Evolutionary conservation across 1,140 invertebrate species (phyloP).

Genomic region (Mactra quadrangularis): DNA sequence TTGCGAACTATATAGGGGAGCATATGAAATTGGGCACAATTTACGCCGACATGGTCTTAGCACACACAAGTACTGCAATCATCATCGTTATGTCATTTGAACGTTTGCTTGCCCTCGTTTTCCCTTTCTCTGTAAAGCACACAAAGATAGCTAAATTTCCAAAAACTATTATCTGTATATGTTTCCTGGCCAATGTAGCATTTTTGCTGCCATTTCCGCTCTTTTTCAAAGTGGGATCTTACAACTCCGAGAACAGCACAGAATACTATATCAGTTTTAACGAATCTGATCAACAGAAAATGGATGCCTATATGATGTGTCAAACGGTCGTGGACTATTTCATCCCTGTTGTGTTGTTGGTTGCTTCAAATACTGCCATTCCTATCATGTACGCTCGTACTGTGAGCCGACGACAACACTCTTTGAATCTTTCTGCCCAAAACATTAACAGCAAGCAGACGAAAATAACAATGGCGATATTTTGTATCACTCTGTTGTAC

Average conservation of each 20-base stretch:
- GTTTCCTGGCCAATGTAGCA: slow-evolving; percentile 26
- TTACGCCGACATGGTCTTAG: slow-evolving; percentile 33
- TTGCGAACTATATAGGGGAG: slow-evolving; percentile 38
- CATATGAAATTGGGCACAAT: slow-evolving; percentile 53
- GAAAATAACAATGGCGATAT: slow-evolving; percentile 35
- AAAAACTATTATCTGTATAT: slow-evolving; percentile 7
- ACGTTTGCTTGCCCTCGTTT: slow-evolving; percentile 23
- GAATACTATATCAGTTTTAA: slow-evolving; percentile 27
- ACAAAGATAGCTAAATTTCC: slow-evolving; percentile 14
- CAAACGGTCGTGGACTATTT: slow-evolving; percentile 39
- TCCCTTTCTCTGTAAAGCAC: slow-evolving; percentile 20
- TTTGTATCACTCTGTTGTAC: slow-evolving; percentile 45
- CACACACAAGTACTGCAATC: slow-evolving; percentile 12
- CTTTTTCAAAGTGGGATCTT: slow-evolving; percentile 25
- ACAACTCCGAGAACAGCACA: neutral
- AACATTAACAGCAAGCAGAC: slow-evolving; percentile 20
- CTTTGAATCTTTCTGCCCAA: neutral
- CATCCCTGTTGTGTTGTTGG: neutral
- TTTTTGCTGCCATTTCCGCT: slow-evolving; percentile 36
- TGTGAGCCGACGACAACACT: neutral
- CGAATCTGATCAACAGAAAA: neutral
- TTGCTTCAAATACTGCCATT: slow-evolving; percentile 23
- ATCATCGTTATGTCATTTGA: slow-evolving; percentile 47
- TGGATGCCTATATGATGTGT: slow-evolving; percentile 22
- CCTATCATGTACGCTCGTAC: slow-evolving; percentile 22